These are phyloP conservation scores for Drosophila colorata DNA, from an alignment of 2,888 invertebrate species.

Conservation along the genomic window DNA sequence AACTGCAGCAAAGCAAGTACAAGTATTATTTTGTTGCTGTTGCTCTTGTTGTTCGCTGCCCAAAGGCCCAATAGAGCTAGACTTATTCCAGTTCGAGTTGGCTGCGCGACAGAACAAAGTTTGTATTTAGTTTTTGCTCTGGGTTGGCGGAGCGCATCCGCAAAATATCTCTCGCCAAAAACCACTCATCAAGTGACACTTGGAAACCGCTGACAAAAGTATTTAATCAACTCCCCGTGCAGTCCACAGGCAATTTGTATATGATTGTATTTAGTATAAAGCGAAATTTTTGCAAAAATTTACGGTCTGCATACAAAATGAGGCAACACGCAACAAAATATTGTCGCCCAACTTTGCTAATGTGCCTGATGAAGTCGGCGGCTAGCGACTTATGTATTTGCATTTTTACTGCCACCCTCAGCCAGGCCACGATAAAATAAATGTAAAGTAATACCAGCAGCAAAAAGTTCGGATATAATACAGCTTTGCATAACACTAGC, in stretches of 20 bases:
- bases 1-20: slow-evolving; percentile 47
- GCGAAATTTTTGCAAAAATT: slow-evolving; percentile 19
- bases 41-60: slow-evolving; percentile 16
- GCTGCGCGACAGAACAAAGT: no score
- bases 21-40: neutral
- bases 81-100: slow-evolving; percentile 16
- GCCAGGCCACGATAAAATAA: slow-evolving; percentile 51
- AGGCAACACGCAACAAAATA: slow-evolving; percentile 5
- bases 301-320: slow-evolving; percentile 61
- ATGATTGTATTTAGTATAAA: slow-evolving; percentile 43
- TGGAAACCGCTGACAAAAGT: slow-evolving; percentile 31
- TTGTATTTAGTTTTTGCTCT: slow-evolving; percentile 17
- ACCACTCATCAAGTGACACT: slow-evolving; percentile 42
- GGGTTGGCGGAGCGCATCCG: slow-evolving; percentile 10
- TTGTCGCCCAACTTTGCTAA: slow-evolving; percentile 53
- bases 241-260: slow-evolving; percentile 53
- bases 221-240: slow-evolving; percentile 66
- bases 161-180: slow-evolving; percentile 16
- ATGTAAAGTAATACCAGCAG: slow-evolving; percentile 33
- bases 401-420: slow-evolving; percentile 61
- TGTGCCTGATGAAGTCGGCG: slow-evolving; percentile 55
- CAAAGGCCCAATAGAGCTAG: slow-evolving; percentile 48
- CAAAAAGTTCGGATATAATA: no score
- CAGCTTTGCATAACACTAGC: neutral
- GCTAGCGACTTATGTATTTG: slow-evolving; percentile 50